These are phyloP conservation scores for Notothenia coriiceps DNA, from an alignment of 2,113 vertebrate genomes.

Conservation along the genomic window DNA sequence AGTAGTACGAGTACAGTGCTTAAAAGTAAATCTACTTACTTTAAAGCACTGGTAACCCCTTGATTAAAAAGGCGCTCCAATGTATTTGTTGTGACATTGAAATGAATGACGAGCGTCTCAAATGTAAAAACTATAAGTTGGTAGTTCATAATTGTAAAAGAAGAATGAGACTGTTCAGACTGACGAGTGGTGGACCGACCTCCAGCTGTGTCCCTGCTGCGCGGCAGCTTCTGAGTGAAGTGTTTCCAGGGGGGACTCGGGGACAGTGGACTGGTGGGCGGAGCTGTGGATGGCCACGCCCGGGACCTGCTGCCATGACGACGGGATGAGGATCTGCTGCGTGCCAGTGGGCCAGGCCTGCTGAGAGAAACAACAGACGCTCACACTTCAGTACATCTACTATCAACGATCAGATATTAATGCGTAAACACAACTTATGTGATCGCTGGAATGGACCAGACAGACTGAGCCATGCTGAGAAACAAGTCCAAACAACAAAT, in stretches of 20 bases:
- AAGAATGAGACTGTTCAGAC: background rate
- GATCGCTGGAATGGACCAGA: slow-evolving; percentile 47
- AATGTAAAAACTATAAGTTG: background rate
- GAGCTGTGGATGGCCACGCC: slow-evolving; percentile 94
- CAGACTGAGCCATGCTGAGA: slow-evolving; percentile 72
- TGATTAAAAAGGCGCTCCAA: background rate
- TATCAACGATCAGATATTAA: background rate
- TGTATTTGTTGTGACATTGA: background rate
- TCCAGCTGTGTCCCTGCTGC: slow-evolving; percentile 93
- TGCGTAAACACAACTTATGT: background rate
- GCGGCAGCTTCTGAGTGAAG: slow-evolving; percentile 82
- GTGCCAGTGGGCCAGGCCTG: slow-evolving; percentile 97
- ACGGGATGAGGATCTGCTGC: slow-evolving; percentile 97
- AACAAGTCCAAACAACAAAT: slow-evolving; percentile 48
- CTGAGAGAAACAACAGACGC: slow-evolving; percentile 74
- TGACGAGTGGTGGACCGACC: slow-evolving; percentile 78
- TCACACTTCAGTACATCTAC: slow-evolving; percentile 13
- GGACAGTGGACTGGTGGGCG: slow-evolving; percentile 89
- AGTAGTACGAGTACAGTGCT: too few species aligned
- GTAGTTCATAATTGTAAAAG: background rate
- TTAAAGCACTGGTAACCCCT: too few species aligned
- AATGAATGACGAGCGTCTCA: background rate
- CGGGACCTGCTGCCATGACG: slow-evolving; percentile 97
- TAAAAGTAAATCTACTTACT: too few species aligned
- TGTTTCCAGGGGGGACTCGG: slow-evolving; percentile 81